A percentile compares a stretch with the other conserved stretches of the same genome.
phyloP scores from a whole-genome alignment of 2,888 invertebrate species.

The Hofmannophila pseudospretella region DNA sequence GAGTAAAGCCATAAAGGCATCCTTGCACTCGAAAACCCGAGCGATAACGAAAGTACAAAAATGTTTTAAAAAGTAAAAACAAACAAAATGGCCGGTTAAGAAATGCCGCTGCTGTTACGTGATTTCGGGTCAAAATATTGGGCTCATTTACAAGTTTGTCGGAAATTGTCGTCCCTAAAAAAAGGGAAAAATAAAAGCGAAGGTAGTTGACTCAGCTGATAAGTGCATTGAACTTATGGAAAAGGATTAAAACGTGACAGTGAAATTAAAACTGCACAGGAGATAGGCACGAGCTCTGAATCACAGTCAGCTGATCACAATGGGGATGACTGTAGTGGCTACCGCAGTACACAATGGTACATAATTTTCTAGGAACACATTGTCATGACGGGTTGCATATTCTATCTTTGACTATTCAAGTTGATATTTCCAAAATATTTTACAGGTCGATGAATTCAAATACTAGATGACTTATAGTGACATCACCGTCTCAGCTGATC shows the following conservation, averaged over 20 bases:
- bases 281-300: conserved; percentile 28
- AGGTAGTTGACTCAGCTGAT: conserved; percentile 63
- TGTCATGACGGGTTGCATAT: too few relatives aligned
- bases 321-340: background rate
- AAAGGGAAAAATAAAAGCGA: conserved; percentile 36
- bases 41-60: conserved; percentile 12
- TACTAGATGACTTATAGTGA: conserved; percentile 48
- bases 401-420: too few relatives aligned
- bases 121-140: conserved; percentile 42
- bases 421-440: too few relatives aligned
- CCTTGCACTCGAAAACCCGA: conserved; percentile 2
- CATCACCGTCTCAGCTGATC: conserved; percentile 66
- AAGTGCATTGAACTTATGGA: conserved; percentile 62
- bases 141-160: conserved; percentile 51
- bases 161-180: conserved; percentile 35
- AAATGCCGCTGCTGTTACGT: conserved; percentile 30
- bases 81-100: conserved; percentile 14
- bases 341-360: too few relatives aligned
- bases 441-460: conserved; percentile 31
- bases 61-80: conserved; percentile 12
- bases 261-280: conserved; percentile 30
- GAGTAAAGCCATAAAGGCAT: background rate
- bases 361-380: too few relatives aligned
- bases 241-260: conserved; percentile 20
- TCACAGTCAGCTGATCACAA: conserved; percentile 32